Evolutionary conservation across 2,888 invertebrate genomes (phyloP), one percentile per base, ranked within the genome.

Genomic region (Tenthredo scrophulariae): DNA sequence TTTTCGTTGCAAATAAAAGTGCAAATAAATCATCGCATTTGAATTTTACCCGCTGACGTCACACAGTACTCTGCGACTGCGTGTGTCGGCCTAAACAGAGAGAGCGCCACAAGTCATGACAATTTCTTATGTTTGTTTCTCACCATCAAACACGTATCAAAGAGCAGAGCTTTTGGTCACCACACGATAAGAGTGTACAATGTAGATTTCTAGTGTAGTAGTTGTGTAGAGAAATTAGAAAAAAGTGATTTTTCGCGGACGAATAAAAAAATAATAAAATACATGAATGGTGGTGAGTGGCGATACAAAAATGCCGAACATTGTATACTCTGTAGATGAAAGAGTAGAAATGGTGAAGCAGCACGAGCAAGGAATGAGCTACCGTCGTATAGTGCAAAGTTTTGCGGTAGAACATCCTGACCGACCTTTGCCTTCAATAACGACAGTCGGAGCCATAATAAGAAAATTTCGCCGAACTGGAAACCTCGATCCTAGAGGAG

Each of bases 281-380:
- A 54, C 5, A 4, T 5, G 5, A 18, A 4, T 18, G 50, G 54
- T 54, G 13, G 43, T 13, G 43, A 54, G 54, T n/a, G n/a, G n/a
- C n/a, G n/a, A n/a, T 26, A 62, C 2, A 54, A 29, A 77, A 77
- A 77, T 77, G 77, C 77, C 77, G n/a, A 77, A 77, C 7, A 15
- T 33, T 54, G 54, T 54, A 18, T 77, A 54, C 33, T 77, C 77
- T 7, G 15, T 33, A 54, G 50, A 22, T 18, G 77, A 77, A 29
- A 77, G 54, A 77, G 33, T 77, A 33, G 50, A 77, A 54, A 54
- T 77, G 18, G 29, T 77, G 10, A 29, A 15, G 18, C 29, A 33
- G n/a, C 10, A 33, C 26, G 77, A 77, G 29, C 50, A 77, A 40
- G 77, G 77, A 77, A n/a, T 77, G 29, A 54, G 29, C 77, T 77